Percentiles rank a stretch among this genome's conserved stretches.
Conservation (phyloP, 1,140 invertebrate genomes). For the Ceratoteleas bidentatus region DNA sequence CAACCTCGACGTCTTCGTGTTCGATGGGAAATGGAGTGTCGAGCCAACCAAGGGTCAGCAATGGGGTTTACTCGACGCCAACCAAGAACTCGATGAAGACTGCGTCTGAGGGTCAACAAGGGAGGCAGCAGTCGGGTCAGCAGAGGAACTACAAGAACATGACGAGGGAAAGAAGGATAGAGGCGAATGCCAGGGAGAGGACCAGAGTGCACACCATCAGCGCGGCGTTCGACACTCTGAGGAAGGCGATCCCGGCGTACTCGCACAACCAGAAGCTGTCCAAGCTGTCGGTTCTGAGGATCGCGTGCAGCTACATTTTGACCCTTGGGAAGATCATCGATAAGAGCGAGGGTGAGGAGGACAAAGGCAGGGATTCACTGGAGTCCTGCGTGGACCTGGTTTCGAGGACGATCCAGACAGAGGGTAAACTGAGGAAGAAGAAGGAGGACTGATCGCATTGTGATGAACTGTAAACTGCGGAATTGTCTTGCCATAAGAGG, state of each 20-base stretch:
- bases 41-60: background rate
- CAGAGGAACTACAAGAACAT: conserved; percentile 97
- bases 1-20: conserved; percentile 26
- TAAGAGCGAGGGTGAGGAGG: conserved; percentile 67
- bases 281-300: conserved; percentile 94
- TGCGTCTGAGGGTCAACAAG: conserved; percentile 36
- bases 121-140: conserved; percentile 74
- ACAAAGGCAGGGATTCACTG: conserved; percentile 81
- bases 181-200: conserved; percentile 95
- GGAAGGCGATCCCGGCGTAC: conserved; percentile 92
- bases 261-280: conserved; percentile 96
- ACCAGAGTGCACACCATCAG: conserved; percentile 97
- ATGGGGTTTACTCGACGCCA: background rate
- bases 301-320: conserved; percentile 95
- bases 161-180: conserved; percentile 94
- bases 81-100: conserved; percentile 56
- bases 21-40: background rate
- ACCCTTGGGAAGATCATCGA: conserved; percentile 85
- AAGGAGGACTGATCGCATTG: conserved; percentile 85
- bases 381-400: conserved; percentile 91
- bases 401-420: conserved; percentile 93
- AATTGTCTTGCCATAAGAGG: conserved; percentile 36
- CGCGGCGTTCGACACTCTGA: conserved; percentile 94
- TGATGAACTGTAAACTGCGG: conserved; percentile 16
- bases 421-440: conserved; percentile 93